A percentile compares a stretch with the other conserved stretches of the same genome.
These are phyloP conservation scores for Archips crataeganus DNA, from an alignment of 2,888 invertebrate species.

Conservation along the genomic window DNA sequence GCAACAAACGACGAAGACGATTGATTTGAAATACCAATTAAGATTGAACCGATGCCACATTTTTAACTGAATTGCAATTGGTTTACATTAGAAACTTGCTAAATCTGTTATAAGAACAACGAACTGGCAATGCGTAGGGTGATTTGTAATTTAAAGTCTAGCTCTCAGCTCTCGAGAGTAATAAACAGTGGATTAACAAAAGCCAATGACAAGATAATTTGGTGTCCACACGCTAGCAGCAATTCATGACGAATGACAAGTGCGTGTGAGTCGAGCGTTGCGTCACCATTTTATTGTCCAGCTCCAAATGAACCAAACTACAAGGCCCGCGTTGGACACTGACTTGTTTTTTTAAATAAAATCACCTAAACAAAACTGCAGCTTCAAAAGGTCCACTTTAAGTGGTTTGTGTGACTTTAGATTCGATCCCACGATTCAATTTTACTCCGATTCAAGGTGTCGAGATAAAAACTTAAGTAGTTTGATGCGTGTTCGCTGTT, in stretches of 20 bases:
- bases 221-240: slow-evolving; percentile 34
- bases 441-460: slow-evolving; percentile 46
- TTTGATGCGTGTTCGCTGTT: slow-evolving; percentile 22
- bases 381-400: slow-evolving; percentile 16
- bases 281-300: slow-evolving; percentile 34
- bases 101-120: slow-evolving; percentile 15
- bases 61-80: background rate
- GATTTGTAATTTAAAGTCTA: slow-evolving; percentile 30
- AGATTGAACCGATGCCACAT: background rate
- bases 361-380: slow-evolving; percentile 1
- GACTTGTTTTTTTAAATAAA: slow-evolving; percentile 22
- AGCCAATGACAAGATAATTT: slow-evolving; percentile 43
- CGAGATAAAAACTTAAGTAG: slow-evolving; percentile 43
- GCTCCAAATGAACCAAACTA: slow-evolving; percentile 13
- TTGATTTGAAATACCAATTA: background rate
- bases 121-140: slow-evolving; percentile 6
- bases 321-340: slow-evolving; percentile 17
- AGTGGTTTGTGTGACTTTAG: slow-evolving; percentile 39
- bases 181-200: slow-evolving; percentile 35
- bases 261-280: slow-evolving; percentile 37
- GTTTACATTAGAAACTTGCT: slow-evolving; percentile 18
- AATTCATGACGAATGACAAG: slow-evolving; percentile 41
- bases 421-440: slow-evolving; percentile 46
- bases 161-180: slow-evolving; percentile 28
- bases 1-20: background rate